Base-by-base conservation (phyloP, 2,797 vertebrate species). In the Peromyscus nudipes region DNA sequence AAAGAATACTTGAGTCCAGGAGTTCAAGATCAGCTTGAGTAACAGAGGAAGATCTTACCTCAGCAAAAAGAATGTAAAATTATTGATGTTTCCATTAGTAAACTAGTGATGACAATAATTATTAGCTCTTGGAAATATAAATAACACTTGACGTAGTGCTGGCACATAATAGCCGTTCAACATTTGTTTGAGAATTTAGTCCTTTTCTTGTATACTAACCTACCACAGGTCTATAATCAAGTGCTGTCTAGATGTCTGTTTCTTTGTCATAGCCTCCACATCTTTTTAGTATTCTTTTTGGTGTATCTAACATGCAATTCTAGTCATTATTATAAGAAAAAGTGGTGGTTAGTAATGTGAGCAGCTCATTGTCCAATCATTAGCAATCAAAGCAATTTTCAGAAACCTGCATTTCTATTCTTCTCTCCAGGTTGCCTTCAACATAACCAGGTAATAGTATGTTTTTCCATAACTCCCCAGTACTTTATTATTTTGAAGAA, bases 151-250 rank as follows among this genome's bases (percentile, higher is more conserved):
- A 52, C 31, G 34, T 16, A 81, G 64, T 90, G 10, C 27, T 73
- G 60, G 10, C 29, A 94, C 16, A n/a, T 80, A 79, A 67, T 76
- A 67, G 19, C 16, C 31, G 79, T 19, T 92, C 71, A 76, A 23
- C 60, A 85, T 86, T 96, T 93, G 7, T 83, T 73, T 71, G 31
- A 86, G 67, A 86, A 93, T 19, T 77, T 89, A 86, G 62, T 77
- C 46, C 46, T 95, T 16, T 25, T 4, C n/a, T 82, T 71, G 34
- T 57, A 29, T 85, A 93, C 89, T 92, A 95, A 77, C 4, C 37
- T 92, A 85, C 23, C 0, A 57, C 14, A 76, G 4, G 19, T 65
- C 40, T 46, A 77, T 62, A 43, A 31, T 77, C 52, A 34, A 91
- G 43, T 79, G 40, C 43, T 27, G 29, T 52, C 12, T 43, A 93